A percentile compares a stretch with the other conserved stretches of the same genome.
These are phyloP conservation scores for Andricus quercusramuli DNA, from an alignment of 2,888 invertebrate genomes.

Conservation along the genomic window DNA sequence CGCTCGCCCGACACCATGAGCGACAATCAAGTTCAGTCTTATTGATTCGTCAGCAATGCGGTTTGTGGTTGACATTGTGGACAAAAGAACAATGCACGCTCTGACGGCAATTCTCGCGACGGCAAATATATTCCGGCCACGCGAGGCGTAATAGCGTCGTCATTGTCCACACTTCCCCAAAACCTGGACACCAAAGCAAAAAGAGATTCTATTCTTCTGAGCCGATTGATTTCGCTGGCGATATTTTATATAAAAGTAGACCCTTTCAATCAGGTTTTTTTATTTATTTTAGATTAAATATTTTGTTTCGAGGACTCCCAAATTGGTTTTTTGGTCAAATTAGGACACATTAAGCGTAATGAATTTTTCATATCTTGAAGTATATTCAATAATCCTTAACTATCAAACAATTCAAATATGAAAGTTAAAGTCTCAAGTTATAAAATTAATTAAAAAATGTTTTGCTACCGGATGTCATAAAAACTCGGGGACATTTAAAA, in stretches of 20 bases:
- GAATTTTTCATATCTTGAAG: no score
- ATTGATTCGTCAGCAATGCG: slow-evolving; percentile 70
- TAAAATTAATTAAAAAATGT: no score
- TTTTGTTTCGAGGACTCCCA: no score
- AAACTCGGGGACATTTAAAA: no score
- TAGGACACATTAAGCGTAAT: no score
- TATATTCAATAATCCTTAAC: no score
- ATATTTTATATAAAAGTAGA: neutral
- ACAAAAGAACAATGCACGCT: slow-evolving; percentile 63
- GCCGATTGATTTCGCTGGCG: neutral
- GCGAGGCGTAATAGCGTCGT: slow-evolving; percentile 51
- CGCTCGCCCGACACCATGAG: slow-evolving; percentile 53
- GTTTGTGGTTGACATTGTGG: slow-evolving; percentile 60
- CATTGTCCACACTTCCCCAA: slow-evolving; percentile 53
- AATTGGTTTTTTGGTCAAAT: no score
- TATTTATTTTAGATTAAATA: neutral
- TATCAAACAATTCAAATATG: no score
- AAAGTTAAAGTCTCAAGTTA: no score
- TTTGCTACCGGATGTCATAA: no score
- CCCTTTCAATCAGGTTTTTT: no score
- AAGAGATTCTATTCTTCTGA: neutral
- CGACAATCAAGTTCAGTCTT: slow-evolving; percentile 70
- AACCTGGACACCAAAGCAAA: neutral
- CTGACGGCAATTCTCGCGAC: slow-evolving; percentile 49
- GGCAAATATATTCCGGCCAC: slow-evolving; percentile 55